These are phyloP conservation scores for Clanis bilineata DNA, from an alignment of 2,888 invertebrate genomes.

Conservation along the genomic window DNA sequence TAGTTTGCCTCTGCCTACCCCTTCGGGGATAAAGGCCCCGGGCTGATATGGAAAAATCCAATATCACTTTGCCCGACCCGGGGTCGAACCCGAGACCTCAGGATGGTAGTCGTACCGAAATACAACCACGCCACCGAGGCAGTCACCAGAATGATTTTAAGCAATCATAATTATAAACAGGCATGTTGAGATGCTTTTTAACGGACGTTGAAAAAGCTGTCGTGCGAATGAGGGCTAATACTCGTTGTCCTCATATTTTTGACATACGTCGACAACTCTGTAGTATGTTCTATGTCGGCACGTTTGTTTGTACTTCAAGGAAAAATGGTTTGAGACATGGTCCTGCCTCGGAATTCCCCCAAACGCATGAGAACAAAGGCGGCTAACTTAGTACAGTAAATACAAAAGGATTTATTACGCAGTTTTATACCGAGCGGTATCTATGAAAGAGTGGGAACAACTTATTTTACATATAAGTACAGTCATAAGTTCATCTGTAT, in stretches of 20 bases:
- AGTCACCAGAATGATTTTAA: too few species aligned
- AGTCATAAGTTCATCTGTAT: not conserved
- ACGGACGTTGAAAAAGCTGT: too few species aligned
- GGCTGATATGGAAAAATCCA: too few species aligned
- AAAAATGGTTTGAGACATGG: slow-evolving; percentile 2
- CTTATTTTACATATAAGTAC: not conserved
- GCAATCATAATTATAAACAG: too few species aligned
- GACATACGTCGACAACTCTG: not conserved
- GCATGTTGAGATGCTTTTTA: too few species aligned
- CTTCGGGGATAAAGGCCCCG: too few species aligned
- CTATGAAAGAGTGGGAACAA: not conserved
- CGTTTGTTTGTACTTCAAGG: slow-evolving; percentile 10
- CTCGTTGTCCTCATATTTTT: not conserved
- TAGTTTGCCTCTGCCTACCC: too few species aligned
- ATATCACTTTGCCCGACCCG: too few species aligned
- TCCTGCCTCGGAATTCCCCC: slow-evolving; percentile 2
- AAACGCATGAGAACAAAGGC: slow-evolving; percentile 9
- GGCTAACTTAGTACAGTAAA: not conserved
- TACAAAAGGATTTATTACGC: slow-evolving; percentile 9
- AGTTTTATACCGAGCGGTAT: not conserved
- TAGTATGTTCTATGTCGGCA: not conserved
- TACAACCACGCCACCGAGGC: too few species aligned
- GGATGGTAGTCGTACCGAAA: too few species aligned
- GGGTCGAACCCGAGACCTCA: too few species aligned
- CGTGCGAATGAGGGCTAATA: not conserved